A percentile compares a stretch with the other conserved stretches of the same genome.
These are phyloP conservation scores for Micronycteris hirsuta DNA, from an alignment of 2,113 vertebrate genomes.

Conservation along the genomic window DNA sequence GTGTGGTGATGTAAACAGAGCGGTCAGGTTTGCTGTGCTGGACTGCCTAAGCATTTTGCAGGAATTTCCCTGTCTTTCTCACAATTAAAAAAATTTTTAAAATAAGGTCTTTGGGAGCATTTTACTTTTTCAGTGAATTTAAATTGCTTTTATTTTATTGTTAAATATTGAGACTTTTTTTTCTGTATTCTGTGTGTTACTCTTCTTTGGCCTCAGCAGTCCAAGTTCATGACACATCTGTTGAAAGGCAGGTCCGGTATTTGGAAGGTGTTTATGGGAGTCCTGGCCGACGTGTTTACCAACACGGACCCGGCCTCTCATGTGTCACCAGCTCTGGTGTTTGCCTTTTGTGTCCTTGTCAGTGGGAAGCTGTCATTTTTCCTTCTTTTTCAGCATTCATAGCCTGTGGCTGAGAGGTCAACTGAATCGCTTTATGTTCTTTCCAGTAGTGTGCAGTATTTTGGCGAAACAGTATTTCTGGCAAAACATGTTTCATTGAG, in stretches of 20 bases:
- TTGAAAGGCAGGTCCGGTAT: neutral
- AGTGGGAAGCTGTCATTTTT: neutral
- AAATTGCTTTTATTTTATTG: neutral
- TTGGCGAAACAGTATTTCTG: constrained; percentile 23
- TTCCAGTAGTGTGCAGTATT: neutral
- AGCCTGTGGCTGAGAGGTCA: neutral
- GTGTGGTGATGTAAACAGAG: neutral
- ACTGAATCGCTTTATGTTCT: neutral
- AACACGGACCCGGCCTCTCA: rapidly evolving
- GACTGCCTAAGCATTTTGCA: neutral
- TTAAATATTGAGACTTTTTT: neutral
- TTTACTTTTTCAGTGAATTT: neutral
- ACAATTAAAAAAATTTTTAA: neutral
- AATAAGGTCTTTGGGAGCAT: neutral
- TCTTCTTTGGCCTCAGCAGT: neutral
- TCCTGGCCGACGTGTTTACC: rapidly evolving
- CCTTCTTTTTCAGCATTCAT: neutral
- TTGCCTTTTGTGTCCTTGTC: neutral
- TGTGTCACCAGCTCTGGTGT: neutral
- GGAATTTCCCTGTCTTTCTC: neutral
- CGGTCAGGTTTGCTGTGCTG: neutral
- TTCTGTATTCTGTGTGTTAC: neutral
- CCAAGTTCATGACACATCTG: neutral
- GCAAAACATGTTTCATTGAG: constrained; percentile 6
- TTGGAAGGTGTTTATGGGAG: neutral